Base-by-base conservation (phyloP, 30 jellyfish, hydroid and myxozoan genomes). In the Catostylus mosaicus region DNA sequence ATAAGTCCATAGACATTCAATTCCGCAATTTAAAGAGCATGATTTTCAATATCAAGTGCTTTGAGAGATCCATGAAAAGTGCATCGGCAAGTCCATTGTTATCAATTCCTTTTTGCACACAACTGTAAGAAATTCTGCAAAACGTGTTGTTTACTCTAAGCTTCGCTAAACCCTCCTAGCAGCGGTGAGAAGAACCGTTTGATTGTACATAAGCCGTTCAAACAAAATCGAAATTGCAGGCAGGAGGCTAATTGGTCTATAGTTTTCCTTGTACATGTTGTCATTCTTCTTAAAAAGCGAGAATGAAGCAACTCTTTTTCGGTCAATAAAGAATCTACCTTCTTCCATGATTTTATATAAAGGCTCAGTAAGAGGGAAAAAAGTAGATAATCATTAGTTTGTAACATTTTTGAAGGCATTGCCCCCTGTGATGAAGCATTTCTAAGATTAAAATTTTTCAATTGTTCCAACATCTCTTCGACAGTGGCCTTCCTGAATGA, bases 171-270 rank as follows among this genome's bases (percentile, higher is more conserved):
- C 56, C 59, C 20, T 16, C 77, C 30, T 16, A 65, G 56, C 59
- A 29, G 77, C 0, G 77, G 34, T 22, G 56, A 65, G 27, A 68
- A 68, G 0, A 36, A 38, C 19, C 43, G 66, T 18, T 31, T 68
- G 81, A 68, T 33, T 38, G 30, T 68, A 36, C 22, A 24, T 18
- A 68, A 68, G 19, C 29, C 81, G 81, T 32, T 68, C 81, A 68
- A 56, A 56, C 33, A 68, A 24, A 27, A 27, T 68, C 34, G 31
- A 68, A 10, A 68, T 68, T 68, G 81, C 81, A 24, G 81, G 64
- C 19, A 68, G 81, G 22, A 68, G 81, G 66, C 81, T 68, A 5
- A 68, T 68, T 36, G 66, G 81, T 32, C 81, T 68, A 51, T 68
- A 68, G 64, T 68, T 68, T 68, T 68, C 64, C 34, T 68, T 33